Base-by-base conservation (phyloP, 1,140 invertebrate species). In the Procambarus virginalis region DNA sequence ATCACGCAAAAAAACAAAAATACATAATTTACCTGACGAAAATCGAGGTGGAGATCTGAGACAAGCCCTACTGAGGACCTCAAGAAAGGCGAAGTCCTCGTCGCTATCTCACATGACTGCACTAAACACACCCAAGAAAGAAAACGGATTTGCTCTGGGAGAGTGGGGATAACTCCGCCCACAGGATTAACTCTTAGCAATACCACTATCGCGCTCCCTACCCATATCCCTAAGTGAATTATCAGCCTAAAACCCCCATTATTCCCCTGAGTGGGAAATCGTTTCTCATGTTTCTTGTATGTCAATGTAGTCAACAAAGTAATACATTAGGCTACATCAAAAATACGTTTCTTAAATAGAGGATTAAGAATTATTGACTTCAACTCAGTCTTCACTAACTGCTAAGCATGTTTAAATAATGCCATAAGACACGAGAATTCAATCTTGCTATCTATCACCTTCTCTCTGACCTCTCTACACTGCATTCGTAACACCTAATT, bases 101-200 rank as follows among this genome's bases (percentile, higher is more conserved):
- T 22, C 20, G 68, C 68, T 20, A 49, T 5, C 75, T 46, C 48
- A 55, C 79, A 55, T 82, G 80, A 68, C 58, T 82, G 80, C 68
- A 34, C 80, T 82, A 64, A 82, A 82, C 22, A 82, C 58, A 55
- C 34, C 80, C 80, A 68, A 82, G 80, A 82, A 82, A 82, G 80
- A 82, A 82, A 82, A 82, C 80, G 80, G 58, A 49, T 82, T 45
- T 82, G 22, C 58, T 46, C 58, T 68, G 58, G 58, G 80, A 45
- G 80, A 82, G 80, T 82, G 80, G 80, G 34, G 80, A 82, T 82
- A 82, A 82, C 80, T 82, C 80, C 80, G 58, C 60, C 80, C 80
- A 82, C 17, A 45, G 80, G 80, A 82, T 82, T 82, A 82, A 68
- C 80, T 82, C 17, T 68, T 34, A 45, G 49, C 20, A 78, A 55